These are phyloP conservation scores for Diachrysia chrysitis DNA, from an alignment of 2,888 invertebrate genomes.

Conservation along the genomic window DNA sequence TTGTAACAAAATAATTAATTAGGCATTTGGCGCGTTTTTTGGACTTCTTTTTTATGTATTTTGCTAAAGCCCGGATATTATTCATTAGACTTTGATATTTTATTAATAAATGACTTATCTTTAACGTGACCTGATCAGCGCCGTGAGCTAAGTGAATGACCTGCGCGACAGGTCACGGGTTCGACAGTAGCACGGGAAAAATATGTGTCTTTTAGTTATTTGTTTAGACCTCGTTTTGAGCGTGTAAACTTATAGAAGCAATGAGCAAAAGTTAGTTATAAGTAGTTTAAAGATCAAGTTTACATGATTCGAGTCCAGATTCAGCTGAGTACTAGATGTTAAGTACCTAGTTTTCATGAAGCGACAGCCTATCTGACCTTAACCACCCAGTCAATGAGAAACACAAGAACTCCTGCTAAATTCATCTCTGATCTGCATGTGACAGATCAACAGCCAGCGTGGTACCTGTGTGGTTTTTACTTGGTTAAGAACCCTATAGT, in stretches of 20 bases:
- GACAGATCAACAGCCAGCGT: too few relatives aligned
- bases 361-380: too few relatives aligned
- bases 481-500: too few relatives aligned
- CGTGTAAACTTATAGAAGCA: neutral
- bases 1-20: too few relatives aligned
- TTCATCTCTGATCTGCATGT: too few relatives aligned
- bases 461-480: too few relatives aligned
- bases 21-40: too few relatives aligned
- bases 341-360: neutral
- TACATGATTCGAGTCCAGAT: neutral
- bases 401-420: too few relatives aligned
- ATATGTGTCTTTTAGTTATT: neutral
- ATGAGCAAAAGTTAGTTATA: neutral
- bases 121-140: neutral
- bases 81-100: neutral
- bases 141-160: slow-evolving; percentile 1
- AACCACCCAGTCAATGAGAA: too few relatives aligned
- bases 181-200: slow-evolving; percentile 2
- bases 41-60: too few relatives aligned
- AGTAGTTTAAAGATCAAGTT: neutral
- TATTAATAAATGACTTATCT: neutral
- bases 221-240: neutral
- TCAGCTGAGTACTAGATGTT: neutral
- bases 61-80: too few relatives aligned
- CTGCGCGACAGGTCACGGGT: neutral